A percentile compares a stretch with the other conserved stretches of the same genome.
These are phyloP conservation scores for Pseudopleuronectes americanus DNA, from an alignment of 2,797 vertebrate species.

Conservation along the genomic window DNA sequence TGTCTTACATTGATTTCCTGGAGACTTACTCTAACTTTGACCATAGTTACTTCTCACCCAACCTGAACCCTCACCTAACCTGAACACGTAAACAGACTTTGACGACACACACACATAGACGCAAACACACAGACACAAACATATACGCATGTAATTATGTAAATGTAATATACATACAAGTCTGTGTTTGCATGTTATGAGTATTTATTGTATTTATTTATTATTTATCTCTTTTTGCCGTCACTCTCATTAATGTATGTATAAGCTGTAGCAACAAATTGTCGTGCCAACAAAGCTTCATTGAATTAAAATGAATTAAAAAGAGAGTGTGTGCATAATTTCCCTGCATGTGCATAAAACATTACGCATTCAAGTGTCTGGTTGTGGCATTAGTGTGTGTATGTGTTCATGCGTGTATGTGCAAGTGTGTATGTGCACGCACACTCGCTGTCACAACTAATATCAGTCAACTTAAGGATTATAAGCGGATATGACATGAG, in stretches of 20 bases:
- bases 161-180: not conserved
- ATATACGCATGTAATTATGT: not conserved
- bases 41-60: no score
- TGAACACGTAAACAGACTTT: no score
- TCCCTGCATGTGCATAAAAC: slow-evolving; percentile 6
- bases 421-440: slow-evolving; percentile 20
- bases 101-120: no score
- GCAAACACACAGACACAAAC: no score
- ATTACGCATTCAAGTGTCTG: slow-evolving; percentile 21
- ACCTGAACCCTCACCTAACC: no score
- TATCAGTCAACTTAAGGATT: slow-evolving; percentile 64
- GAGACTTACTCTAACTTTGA: no score
- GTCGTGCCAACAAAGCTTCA: slow-evolving; percentile 3
- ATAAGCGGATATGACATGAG: slow-evolving; percentile 67
- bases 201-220: not conserved
- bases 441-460: slow-evolving; percentile 53
- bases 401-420: slow-evolving; percentile 5
- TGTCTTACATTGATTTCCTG: no score
- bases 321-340: slow-evolving; percentile 26
- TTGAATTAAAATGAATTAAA: slow-evolving; percentile 33
- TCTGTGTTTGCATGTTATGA: not conserved
- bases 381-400: not conserved
- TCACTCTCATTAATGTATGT: slow-evolving; percentile 4
- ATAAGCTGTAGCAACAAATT: slow-evolving; percentile 11
- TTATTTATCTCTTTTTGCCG: not conserved